A percentile compares a stretch with the other conserved stretches of the same genome.
phyloP scores from a whole-genome alignment of 2,113 vertebrate species.

The rat (Rattus norvegicus) region DNA sequence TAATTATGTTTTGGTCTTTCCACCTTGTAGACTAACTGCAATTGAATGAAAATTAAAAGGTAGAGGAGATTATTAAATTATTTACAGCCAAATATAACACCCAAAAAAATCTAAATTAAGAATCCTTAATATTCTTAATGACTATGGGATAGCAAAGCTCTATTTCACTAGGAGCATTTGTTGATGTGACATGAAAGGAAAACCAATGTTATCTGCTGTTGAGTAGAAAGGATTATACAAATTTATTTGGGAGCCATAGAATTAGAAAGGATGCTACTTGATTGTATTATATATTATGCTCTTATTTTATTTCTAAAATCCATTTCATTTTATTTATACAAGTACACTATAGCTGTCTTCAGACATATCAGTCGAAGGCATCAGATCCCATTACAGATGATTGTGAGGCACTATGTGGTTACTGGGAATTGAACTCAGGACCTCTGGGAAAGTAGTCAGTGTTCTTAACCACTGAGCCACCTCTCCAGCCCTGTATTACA shows the following conservation, averaged over 20 bases:
- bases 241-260: background rate
- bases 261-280: background rate
- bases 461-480: too few species aligned
- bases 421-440: too few species aligned
- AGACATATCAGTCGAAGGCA: too few species aligned
- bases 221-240: background rate
- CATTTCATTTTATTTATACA: too few species aligned
- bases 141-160: background rate
- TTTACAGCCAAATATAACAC: background rate
- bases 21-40: background rate
- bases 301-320: too few species aligned
- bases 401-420: too few species aligned
- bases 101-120: background rate
- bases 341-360: too few species aligned
- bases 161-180: background rate
- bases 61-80: background rate
- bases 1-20: background rate
- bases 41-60: background rate
- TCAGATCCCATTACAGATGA: too few species aligned
- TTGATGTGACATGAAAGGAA: background rate
- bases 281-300: background rate
- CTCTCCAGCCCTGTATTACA: too few species aligned
- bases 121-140: background rate
- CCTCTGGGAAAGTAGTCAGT: too few species aligned
- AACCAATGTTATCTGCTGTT: background rate